Evolutionary conservation across 2,888 invertebrate species (phyloP), one percentile per base, ranked within the genome.

Genomic region (Tenthredo distinguenda): DNA sequence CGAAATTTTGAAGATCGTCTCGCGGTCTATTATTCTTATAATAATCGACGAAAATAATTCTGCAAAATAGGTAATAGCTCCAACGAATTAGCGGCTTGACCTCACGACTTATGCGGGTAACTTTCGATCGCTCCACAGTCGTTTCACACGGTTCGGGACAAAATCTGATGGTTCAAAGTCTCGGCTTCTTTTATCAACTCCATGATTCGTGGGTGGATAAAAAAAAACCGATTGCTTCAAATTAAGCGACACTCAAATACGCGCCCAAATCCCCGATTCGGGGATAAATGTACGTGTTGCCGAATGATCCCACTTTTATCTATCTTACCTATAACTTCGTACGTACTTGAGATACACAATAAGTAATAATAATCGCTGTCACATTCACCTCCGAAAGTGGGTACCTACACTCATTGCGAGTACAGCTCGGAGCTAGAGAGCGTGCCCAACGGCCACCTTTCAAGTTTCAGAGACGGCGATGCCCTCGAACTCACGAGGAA

Each of bases 381-480:
- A 77, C 77, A 34, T 77, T 77, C 77, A 77, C 55, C 77, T 77
- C 47, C 77, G 77, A 77, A 77, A 77, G 77, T 55, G 77, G 77
- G 50, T 77, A 77, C 31, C 31, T 77, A 77, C 77, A 34, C 50
- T 77, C 50, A 47, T 77, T 79, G 79, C 58, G 58, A 62, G 81
- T 58, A 81, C 26, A 15, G 81, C 62, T 81, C 40, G 81, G 81
- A 81, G 81, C 58, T 81, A 81, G 81, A 81, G 81, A 81, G 81
- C 81, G 81, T 81, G 81, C 81, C 81, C 81, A 81, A 81, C 81
- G 81, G 81, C 81, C 81, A 81, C 81, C 81, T 81, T 81, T 81
- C 81, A 62, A 81, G 81, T 81, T 81, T 81, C 81, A 58, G 81
- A 81, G 81, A 81, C 58, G 81, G 81, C 81, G 81, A 81, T 81